phyloP scores from a whole-genome alignment of 2,888 invertebrate species.

The Zygothrica quintamaculata region DNA sequence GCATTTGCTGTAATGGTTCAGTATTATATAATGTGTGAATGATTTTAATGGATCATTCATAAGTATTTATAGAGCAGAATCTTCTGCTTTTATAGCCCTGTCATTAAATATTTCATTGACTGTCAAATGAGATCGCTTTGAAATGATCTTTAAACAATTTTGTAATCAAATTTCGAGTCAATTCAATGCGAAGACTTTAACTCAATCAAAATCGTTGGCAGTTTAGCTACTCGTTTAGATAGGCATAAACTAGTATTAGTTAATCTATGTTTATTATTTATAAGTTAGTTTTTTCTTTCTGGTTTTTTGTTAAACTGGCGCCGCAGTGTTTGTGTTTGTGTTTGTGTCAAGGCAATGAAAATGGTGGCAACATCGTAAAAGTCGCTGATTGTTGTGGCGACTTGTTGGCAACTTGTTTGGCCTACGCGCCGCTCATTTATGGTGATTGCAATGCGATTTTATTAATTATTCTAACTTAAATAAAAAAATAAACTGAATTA shows the following conservation, averaged over 20 bases:
- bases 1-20: too few relatives aligned
- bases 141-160: conserved; percentile 15
- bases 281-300: not conserved
- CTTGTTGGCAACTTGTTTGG: conserved; percentile 49
- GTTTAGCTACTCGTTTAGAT: conserved; percentile 3
- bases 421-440: conserved; percentile 60
- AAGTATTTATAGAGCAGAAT: not conserved
- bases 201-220: conserved; percentile 8
- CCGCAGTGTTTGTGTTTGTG: conserved; percentile 54
- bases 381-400: conserved; percentile 13
- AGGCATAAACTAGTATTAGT: conserved; percentile 15
- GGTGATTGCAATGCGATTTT: conserved; percentile 52
- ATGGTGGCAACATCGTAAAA: conserved; percentile 40
- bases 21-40: too few relatives aligned
- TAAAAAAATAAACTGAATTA: conserved; percentile 21
- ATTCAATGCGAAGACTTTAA: conserved; percentile 3
- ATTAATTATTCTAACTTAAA: conserved; percentile 41
- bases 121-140: not conserved
- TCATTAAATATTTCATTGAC: conserved; percentile 9
- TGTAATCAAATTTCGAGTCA: conserved; percentile 16
- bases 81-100: not conserved
- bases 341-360: conserved; percentile 67
- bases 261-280: conserved; percentile 10
- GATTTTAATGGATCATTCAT: too few relatives aligned
- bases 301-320: conserved; percentile 43